phyloP scores from a whole-genome alignment of 2,113 vertebrate species.

The Phyllostomus hastatus region DNA sequence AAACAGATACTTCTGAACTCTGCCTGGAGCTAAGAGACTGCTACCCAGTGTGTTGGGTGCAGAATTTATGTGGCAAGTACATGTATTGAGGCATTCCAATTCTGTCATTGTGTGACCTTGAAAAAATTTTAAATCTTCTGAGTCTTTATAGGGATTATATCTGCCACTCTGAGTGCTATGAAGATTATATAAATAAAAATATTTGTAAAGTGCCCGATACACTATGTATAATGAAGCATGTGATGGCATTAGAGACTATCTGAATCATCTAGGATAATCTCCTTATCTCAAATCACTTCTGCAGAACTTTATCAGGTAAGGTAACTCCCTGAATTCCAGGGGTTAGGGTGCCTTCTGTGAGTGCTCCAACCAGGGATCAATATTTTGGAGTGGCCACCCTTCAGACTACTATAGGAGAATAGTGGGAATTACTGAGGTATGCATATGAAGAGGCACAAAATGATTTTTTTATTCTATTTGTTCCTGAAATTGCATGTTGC shows the following conservation, averaged over 20 bases:
- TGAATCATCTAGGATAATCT: background rate
- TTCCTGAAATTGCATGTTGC: background rate
- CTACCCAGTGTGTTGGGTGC: background rate
- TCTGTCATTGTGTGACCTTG: background rate
- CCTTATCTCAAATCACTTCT: background rate
- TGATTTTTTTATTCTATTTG: background rate
- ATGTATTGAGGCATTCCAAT: background rate
- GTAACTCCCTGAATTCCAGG: background rate
- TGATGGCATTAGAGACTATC: background rate
- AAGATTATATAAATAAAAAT: background rate
- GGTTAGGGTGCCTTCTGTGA: too few relatives aligned
- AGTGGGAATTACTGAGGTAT: background rate
- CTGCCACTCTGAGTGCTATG: background rate
- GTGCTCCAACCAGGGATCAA: too few relatives aligned
- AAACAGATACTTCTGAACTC: background rate
- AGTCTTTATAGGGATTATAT: background rate
- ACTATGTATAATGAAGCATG: too few relatives aligned
- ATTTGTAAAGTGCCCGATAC: background rate
- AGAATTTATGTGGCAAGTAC: background rate
- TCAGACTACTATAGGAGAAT: too few relatives aligned
- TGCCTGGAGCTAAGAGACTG: background rate
- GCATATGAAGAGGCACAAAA: background rate
- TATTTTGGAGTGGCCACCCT: background rate
- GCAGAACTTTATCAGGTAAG: background rate
- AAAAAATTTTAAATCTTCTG: background rate